phyloP scores from a whole-genome alignment of 2,113 vertebrate genomes.

The Larimichthys polyactis region DNA sequence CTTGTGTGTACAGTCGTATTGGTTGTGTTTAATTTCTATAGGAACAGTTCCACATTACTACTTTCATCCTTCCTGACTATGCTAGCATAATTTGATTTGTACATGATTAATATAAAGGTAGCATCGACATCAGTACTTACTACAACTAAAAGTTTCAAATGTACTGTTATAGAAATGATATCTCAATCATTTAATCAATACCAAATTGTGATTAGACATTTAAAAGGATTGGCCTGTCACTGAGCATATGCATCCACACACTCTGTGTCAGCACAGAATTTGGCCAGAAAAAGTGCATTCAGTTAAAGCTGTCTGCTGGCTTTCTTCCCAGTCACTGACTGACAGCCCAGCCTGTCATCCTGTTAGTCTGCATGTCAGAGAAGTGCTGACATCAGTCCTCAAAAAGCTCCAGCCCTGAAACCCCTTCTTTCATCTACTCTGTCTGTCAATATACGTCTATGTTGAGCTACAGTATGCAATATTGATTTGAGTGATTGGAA shows the following conservation, averaged over 20 bases:
- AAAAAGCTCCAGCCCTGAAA: slow-evolving; percentile 12
- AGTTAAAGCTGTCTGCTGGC: slow-evolving; percentile 16
- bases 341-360: slow-evolving; percentile 22
- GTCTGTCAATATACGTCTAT: not conserved
- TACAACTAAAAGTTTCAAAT: not conserved
- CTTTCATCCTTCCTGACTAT: not conserved
- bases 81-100: not conserved
- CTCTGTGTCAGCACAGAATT: slow-evolving; percentile 12
- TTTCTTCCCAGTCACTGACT: slow-evolving; percentile 19
- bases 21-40: not conserved
- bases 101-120: not conserved
- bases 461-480: not conserved
- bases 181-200: not conserved
- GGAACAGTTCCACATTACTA: not conserved
- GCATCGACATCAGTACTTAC: not conserved
- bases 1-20: not conserved
- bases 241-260: slow-evolving; percentile 3
- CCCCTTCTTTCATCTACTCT: not conserved
- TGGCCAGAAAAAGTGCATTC: slow-evolving; percentile 21
- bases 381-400: slow-evolving; percentile 48
- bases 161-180: not conserved
- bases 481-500: not conserved
- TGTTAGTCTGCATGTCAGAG: slow-evolving; percentile 21
- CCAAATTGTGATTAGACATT: not conserved
- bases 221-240: not conserved